Conservation (phyloP, 2,888 invertebrate genomes). For the Pyrocoelia pectoralis region DNA sequence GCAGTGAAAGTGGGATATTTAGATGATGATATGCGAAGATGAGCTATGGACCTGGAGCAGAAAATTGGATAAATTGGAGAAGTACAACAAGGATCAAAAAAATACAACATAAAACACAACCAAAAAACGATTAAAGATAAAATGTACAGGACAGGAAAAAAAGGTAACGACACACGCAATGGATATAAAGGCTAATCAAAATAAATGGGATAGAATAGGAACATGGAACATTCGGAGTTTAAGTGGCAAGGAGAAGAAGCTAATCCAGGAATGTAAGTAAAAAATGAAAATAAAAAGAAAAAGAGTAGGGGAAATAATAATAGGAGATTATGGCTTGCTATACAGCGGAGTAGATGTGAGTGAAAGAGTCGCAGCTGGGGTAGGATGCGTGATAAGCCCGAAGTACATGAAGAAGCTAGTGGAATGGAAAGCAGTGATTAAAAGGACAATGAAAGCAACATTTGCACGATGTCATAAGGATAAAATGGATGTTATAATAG, state of each 20-base stretch:
- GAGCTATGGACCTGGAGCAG: background rate
- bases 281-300: background rate
- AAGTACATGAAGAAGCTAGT: conserved; percentile 1
- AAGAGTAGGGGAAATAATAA: background rate
- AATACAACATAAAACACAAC: background rate
- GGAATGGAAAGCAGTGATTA: background rate
- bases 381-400: conserved; percentile 3
- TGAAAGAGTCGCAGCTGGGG: background rate
- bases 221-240: background rate
- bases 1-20: background rate
- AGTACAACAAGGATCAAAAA: too few relatives aligned
- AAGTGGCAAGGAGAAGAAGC: background rate
- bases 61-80: too few relatives aligned
- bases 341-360: background rate
- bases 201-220: background rate
- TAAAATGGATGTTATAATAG: background rate
- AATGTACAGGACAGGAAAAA: background rate
- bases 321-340: background rate
- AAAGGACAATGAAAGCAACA: background rate
- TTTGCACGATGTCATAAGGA: background rate
- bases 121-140: background rate
- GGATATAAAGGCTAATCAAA: background rate
- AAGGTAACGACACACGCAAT: background rate
- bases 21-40: background rate
- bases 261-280: background rate